Conservation (phyloP, 37 sponge, comb jelly and placozoan species). For the Sycon ciliatum region DNA sequence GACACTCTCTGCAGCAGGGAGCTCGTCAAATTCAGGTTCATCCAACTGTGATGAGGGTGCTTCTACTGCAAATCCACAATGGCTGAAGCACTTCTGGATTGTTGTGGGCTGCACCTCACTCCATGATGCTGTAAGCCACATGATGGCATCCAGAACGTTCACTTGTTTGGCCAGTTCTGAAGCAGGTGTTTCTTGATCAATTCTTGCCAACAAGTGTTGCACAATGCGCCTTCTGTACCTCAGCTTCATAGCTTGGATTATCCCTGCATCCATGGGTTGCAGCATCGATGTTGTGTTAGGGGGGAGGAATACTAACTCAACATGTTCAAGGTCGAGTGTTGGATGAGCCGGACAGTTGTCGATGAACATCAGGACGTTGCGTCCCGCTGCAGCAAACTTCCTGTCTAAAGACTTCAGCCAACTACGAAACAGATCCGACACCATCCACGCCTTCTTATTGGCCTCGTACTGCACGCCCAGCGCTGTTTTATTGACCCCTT, state of each 20-base stretch:
- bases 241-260: background rate
- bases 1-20: too few species aligned
- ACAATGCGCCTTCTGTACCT: background rate
- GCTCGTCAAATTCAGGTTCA: too few species aligned
- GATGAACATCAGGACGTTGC: background rate
- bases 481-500: too few species aligned
- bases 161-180: background rate
- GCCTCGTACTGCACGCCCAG: background rate
- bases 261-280: constrained; percentile 1
- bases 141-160: constrained; percentile 9
- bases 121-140: constrained; percentile 9
- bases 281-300: constrained; percentile 14
- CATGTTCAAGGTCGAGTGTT: background rate
- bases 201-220: background rate
- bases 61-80: constrained; percentile 1
- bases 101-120: background rate
- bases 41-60: too few species aligned
- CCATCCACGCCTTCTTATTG: constrained; percentile 10
- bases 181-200: background rate
- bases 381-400: background rate
- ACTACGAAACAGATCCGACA: background rate
- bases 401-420: background rate
- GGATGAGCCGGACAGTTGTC: constrained; percentile 15
- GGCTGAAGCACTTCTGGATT: background rate
- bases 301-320: background rate